Evolutionary conservation across 2,888 invertebrate genomes (phyloP).

Genomic region (Plusia festucae): DNA sequence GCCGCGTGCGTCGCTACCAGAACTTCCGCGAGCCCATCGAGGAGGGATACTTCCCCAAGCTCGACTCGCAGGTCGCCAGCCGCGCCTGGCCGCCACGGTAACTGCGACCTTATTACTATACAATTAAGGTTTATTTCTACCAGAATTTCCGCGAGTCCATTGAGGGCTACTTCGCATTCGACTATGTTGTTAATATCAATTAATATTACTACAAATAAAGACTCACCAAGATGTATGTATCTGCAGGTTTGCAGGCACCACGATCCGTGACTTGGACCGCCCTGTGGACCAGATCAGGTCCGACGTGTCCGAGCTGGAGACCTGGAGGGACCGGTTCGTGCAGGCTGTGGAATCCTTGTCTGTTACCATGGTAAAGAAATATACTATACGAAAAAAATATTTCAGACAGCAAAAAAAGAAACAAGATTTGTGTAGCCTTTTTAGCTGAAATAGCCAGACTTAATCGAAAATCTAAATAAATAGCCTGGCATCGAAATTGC

Average conservation of each 20-base stretch:
- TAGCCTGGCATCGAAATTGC: too few species aligned
- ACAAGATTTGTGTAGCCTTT: too few species aligned
- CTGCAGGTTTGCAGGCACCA: conserved; percentile 85
- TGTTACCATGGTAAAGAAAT: conserved; percentile 84
- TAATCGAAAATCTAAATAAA: too few species aligned
- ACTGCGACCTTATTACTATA: not conserved
- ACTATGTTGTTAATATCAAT: too few species aligned
- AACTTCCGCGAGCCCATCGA: conserved; percentile 92
- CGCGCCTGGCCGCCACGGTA: conserved; percentile 93
- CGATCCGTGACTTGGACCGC: conserved; percentile 90
- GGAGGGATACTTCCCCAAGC: conserved; percentile 95
- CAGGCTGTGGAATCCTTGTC: conserved; percentile 92
- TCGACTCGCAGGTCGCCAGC: conserved; percentile 94
- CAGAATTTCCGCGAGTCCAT: conserved; percentile 92
- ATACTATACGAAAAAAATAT: not conserved
- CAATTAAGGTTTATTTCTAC: conserved; percentile 61
- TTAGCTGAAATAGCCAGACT: too few species aligned
- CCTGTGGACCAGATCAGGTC: conserved; percentile 91
- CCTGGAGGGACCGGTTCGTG: conserved; percentile 93
- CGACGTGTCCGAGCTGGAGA: conserved; percentile 92
- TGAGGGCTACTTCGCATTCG: too few species aligned
- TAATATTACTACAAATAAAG: not conserved
- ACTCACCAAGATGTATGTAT: not conserved
- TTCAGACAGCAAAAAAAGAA: too few species aligned
- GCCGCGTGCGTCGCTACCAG: conserved; percentile 90